phyloP scores from a whole-genome alignment of 2,113 vertebrate genomes.

The Planiliza haematocheilus region DNA sequence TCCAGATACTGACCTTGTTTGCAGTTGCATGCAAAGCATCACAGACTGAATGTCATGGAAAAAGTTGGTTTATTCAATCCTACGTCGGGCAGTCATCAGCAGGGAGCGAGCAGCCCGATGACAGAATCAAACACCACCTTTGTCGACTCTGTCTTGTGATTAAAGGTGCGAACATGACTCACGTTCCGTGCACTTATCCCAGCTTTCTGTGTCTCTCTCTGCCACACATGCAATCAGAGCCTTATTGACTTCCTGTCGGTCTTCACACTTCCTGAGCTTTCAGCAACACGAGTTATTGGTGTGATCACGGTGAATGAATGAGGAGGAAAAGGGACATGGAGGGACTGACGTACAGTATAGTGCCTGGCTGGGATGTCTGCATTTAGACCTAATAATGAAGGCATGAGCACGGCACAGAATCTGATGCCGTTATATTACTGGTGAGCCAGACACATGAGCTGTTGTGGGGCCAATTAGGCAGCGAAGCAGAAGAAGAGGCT shows the following conservation, averaged over 20 bases:
- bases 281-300: constrained; percentile 26
- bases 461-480: neutral
- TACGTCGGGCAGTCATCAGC: neutral
- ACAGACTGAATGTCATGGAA: neutral
- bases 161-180: constrained; percentile 46
- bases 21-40: neutral
- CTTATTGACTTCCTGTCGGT: constrained; percentile 62
- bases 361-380: neutral
- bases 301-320: constrained; percentile 29
- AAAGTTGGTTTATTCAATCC: neutral
- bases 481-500: neutral
- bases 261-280: constrained; percentile 25
- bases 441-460: constrained; percentile 8
- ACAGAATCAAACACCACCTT: constrained; percentile 33
- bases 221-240: constrained; percentile 17
- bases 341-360: too few species aligned
- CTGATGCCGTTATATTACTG: too few species aligned
- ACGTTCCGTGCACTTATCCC: neutral
- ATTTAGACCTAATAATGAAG: constrained; percentile 2
- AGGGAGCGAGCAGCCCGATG: rapidly evolving
- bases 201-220: constrained; percentile 21
- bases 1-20: too few species aligned
- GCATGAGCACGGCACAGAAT: too few species aligned
- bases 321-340: neutral
- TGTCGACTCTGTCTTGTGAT: constrained; percentile 15